Evolutionary conservation across 2,113 vertebrate genomes (phyloP).

Genomic region (Bungarus multicinctus): DNA sequence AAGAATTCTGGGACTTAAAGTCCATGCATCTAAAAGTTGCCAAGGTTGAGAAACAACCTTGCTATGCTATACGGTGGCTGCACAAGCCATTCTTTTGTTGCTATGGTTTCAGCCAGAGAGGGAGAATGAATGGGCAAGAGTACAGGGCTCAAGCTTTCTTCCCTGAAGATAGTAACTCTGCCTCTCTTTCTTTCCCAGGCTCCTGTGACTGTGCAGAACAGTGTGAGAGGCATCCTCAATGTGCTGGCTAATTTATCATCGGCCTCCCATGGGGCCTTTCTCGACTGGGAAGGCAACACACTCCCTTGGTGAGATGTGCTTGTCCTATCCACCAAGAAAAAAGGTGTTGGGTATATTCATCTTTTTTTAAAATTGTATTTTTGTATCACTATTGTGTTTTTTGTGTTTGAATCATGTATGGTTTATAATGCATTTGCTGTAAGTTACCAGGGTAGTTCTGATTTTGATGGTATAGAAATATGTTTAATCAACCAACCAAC

Average conservation of each 20-base stretch:
- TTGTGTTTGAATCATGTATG: neutral
- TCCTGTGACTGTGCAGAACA: conserved; percentile 39
- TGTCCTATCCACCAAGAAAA: neutral
- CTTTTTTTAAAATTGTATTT: neutral
- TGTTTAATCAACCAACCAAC: neutral
- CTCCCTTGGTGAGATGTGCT: conserved; percentile 60
- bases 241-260: conserved; percentile 57
- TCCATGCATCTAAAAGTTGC: neutral
- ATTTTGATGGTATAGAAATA: neutral
- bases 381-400: neutral
- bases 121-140: neutral
- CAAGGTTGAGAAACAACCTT: neutral
- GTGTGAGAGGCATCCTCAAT: conserved; percentile 41
- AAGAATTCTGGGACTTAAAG: neutral
- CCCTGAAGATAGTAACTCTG: accelerated
- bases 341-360: neutral
- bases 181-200: conserved; percentile 40
- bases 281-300: conserved; percentile 62
- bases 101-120: neutral
- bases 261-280: conserved; percentile 47
- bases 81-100: neutral
- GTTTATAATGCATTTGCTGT: neutral
- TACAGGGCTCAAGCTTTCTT: neutral
- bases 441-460: neutral
- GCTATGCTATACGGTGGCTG: neutral